A percentile compares a stretch with the other conserved stretches of the same genome.
These are phyloP conservation scores for Sylvia borin DNA, from an alignment of 2,797 vertebrate species.

Conservation along the genomic window DNA sequence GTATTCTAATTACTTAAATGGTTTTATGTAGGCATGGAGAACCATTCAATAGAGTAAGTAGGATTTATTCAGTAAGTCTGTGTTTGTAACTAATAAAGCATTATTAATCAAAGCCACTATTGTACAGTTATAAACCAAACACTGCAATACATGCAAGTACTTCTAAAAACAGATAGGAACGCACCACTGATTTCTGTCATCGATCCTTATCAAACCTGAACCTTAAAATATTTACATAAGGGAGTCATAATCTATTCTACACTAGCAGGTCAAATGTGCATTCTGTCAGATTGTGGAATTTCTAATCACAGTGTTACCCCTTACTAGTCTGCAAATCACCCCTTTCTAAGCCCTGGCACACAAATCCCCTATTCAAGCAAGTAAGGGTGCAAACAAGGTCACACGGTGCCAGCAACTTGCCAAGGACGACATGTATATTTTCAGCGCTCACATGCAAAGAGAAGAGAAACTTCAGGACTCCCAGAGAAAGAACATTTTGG, in stretches of 20 bases:
- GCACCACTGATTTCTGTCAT: not conserved
- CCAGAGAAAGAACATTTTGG: not conserved
- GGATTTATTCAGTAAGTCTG: slow-evolving; percentile 46
- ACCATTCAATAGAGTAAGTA: slow-evolving; percentile 20
- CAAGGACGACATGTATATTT: slow-evolving; percentile 1
- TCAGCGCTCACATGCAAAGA: not conserved
- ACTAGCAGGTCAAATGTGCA: slow-evolving; percentile 31
- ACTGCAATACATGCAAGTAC: not conserved
- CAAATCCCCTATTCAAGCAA: slow-evolving; percentile 52
- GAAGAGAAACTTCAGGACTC: not conserved
- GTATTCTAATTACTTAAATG: slow-evolving; percentile 45
- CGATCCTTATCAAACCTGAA: slow-evolving; percentile 1
- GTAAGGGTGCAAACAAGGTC: slow-evolving; percentile 59
- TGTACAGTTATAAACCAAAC: slow-evolving; percentile 19
- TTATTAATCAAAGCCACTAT: slow-evolving; percentile 60
- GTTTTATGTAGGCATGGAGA: slow-evolving; percentile 21
- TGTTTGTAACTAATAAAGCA: slow-evolving; percentile 49
- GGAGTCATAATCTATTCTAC: slow-evolving; percentile 14
- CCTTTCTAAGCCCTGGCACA: slow-evolving; percentile 41
- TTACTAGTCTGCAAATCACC: slow-evolving; percentile 46
- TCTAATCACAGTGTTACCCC: slow-evolving; percentile 41
- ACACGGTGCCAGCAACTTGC: slow-evolving; percentile 4
- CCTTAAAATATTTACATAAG: not conserved
- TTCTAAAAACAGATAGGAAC: not conserved
- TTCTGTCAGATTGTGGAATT: slow-evolving; percentile 38